phyloP scores from a whole-genome alignment of 2,113 vertebrate species.

The Tricholaema leucomelas region DNA sequence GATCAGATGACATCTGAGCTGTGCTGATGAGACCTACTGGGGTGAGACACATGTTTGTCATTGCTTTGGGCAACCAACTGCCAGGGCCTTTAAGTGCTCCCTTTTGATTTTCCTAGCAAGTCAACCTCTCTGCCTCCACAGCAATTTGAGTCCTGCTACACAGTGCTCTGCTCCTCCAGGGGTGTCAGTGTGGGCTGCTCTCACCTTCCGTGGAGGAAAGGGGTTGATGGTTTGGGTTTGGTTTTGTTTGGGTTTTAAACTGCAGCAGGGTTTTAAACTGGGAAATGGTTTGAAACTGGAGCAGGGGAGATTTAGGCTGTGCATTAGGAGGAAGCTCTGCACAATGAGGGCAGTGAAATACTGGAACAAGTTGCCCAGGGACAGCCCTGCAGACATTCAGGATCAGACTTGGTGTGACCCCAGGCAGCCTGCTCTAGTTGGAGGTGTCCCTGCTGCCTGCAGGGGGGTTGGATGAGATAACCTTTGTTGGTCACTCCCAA shows the following conservation, averaged over 20 bases:
- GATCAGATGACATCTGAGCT: constrained; percentile 30
- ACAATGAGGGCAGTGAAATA: too few relatives aligned
- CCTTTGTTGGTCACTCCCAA: too few relatives aligned
- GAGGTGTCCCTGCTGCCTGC: too few relatives aligned
- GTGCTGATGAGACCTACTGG: constrained; percentile 49
- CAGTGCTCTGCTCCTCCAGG: not conserved
- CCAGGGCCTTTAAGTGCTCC: constrained; percentile 33
- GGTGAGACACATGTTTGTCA: constrained; percentile 46
- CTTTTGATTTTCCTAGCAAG: not conserved
- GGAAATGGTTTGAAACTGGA: too few relatives aligned
- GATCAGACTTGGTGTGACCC: too few relatives aligned
- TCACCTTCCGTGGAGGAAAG: not conserved
- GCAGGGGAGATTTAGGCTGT: too few relatives aligned
- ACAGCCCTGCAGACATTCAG: too few relatives aligned
- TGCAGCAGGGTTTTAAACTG: too few relatives aligned
- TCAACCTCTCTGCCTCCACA: not conserved
- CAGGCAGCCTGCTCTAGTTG: too few relatives aligned
- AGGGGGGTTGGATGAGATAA: too few relatives aligned
- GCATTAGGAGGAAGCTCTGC: too few relatives aligned
- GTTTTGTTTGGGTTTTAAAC: not conserved
- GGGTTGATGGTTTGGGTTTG: not conserved
- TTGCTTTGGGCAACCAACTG: constrained; percentile 45
- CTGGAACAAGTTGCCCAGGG: too few relatives aligned
- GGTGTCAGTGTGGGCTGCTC: not conserved
- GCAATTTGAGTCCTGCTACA: not conserved